Evolutionary conservation across 2,797 vertebrate genomes (phyloP), one percentile per base, ranked within the genome.

Genomic region (Botia almorhae): DNA sequence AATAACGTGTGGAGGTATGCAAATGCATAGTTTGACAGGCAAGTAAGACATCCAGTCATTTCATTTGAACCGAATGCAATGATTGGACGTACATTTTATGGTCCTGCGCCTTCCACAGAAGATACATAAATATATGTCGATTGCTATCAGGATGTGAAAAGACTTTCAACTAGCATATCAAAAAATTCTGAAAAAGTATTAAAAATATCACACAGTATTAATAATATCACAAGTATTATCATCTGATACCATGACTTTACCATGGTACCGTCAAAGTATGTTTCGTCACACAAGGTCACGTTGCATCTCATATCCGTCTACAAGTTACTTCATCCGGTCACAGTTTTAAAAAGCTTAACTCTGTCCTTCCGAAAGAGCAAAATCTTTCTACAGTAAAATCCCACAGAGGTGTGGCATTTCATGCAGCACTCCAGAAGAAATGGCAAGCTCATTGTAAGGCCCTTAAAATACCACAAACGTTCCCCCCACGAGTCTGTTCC

Each of bases 391-490:
- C 17, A 73, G 43, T 74, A 46, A 48, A 85, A 65, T 70, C 71
- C 73, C 83, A 60, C 36, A 2, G 69, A 53, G 80, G 77, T 72
- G 61, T 68, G 83, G 26, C 82, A 82, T 85, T 87, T 85, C 56
- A 76, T 64, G 39, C 69, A 65, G 69, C 26, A 16, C 58, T 74
- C 46, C 50, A 69, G 58, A 73, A 74, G 61, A 78, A 83, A 84
- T 68, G 64, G 76, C 71, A 82, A 76, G 75, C 70, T 82, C 82
- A 82, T 58, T 58, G 76, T 78, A 80, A 85, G 80, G 76, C 48
- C 82, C 83, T 78, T 63, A 61, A 85, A 87, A 85, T 81, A 85
- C 61, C 70, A 82, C 80, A 75, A 19, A 76, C 29, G n/a, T 39
- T 36, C 29, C 68, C 72, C 43, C 76, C 56, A 71, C 23, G 63